Base-by-base conservation (phyloP, 2,888 invertebrate species). In the Drosophila heteroneura region DNA sequence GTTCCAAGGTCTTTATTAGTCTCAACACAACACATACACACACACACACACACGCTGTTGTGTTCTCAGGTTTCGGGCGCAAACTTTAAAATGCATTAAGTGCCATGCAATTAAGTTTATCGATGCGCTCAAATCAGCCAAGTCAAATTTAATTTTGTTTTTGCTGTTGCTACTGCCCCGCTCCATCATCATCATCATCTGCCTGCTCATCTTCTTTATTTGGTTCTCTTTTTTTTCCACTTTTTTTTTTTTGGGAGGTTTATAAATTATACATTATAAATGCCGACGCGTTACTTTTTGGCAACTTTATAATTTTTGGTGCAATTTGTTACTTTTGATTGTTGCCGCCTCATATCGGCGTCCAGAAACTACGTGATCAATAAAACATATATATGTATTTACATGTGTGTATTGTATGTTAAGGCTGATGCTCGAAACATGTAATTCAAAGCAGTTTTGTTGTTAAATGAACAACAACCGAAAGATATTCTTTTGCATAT, bases 31-130 rank as follows among this genome's bases (percentile, higher is more conserved):
- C 56, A 52, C 60, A 51, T 37, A 32, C 44, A 7, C 22, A 12
- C 33, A n/a, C 3, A 14, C 30, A 26, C 30, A 39, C 37, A 54
- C 2, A 28, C 10, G 14, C 22, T 39, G 33, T 19, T 30, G 22
- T 61, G 67, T 72, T 82, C 83, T 85, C 86, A 79, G 71, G 74
- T 86, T 84, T 77, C 71, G 73, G 74, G 86, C 83, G 76, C 81
- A 76, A 76, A 81, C 82, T 81, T 87, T 89, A 90, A 87, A 87
- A 87, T 87, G 87, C 89, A 87, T 90, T 87, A 87, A 87, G 91
- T 87, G 87, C 87, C 85, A 72, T 87, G 87, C 87, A 87, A 87
- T 87, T 87, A 87, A 90, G 87, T 87, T 87, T 87, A 87, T 87
- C 87, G 89, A 82, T 84, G 76, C 87, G 56, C 76, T 74, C 80